phyloP scores from a whole-genome alignment of 2,113 vertebrate species.

The Odobenus rosmarus region DNA sequence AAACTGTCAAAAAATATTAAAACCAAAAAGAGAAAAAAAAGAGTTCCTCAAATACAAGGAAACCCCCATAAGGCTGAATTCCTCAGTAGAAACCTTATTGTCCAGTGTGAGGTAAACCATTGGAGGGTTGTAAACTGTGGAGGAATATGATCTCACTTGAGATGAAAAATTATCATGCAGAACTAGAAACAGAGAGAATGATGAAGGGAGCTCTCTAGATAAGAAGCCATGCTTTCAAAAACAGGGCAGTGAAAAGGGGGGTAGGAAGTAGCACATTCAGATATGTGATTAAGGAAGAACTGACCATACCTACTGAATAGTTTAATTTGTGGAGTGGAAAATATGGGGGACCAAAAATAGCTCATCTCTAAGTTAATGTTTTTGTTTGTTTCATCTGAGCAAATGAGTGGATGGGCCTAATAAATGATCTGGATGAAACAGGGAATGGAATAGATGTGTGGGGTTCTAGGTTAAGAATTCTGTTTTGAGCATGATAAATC shows the following conservation, averaged over 20 bases:
- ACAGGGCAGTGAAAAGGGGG: fast-evolving
- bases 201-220: background rate
- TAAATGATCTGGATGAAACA: background rate
- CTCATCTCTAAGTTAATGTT: background rate
- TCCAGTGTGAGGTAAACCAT: background rate
- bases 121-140: background rate
- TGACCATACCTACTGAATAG: background rate
- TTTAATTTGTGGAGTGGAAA: background rate
- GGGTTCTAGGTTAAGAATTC: background rate
- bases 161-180: background rate
- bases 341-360: background rate
- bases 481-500: background rate
- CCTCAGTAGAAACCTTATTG: background rate
- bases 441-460: background rate
- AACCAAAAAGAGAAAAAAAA: background rate
- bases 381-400: background rate
- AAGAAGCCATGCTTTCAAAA: background rate
- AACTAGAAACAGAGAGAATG: background rate
- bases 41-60: background rate
- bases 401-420: background rate
- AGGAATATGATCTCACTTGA: background rate
- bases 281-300: background rate
- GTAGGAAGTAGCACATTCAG: background rate
- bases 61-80: background rate
- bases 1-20: background rate